Evolutionary conservation across 2,888 invertebrate species (phyloP).

Genomic region (Rambutsinella grinnellia): DNA sequence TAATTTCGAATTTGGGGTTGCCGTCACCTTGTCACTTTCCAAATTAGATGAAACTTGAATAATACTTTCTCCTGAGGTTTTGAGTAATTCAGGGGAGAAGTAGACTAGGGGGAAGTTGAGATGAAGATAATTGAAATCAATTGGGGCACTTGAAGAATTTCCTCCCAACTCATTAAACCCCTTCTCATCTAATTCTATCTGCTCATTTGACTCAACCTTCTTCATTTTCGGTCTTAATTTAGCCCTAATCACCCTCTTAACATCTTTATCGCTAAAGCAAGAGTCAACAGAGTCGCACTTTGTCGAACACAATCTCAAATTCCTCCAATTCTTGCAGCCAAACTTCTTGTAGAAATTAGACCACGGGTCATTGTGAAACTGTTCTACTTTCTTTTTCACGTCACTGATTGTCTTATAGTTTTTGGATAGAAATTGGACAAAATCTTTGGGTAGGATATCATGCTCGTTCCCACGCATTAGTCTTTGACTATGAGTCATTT

Average conservation of each 20-base stretch:
- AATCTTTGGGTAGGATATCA: slow-evolving; percentile 58
- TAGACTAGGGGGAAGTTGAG: slow-evolving; percentile 44
- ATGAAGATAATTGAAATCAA: slow-evolving; percentile 29
- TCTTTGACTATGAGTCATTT: neutral
- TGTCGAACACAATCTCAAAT: slow-evolving; percentile 23
- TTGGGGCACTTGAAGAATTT: neutral
- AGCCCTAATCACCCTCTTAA: slow-evolving; percentile 59
- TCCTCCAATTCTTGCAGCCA: slow-evolving; percentile 24
- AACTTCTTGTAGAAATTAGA: slow-evolving; percentile 33
- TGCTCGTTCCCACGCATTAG: too few relatives aligned
- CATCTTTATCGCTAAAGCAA: slow-evolving; percentile 59
- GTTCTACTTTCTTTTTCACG: slow-evolving; percentile 58
- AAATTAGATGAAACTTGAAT: neutral
- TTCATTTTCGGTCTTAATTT: slow-evolving; percentile 57
- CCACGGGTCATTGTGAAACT: slow-evolving; percentile 57
- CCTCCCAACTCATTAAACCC: slow-evolving; percentile 9
- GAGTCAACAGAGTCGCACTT: slow-evolving; percentile 61
- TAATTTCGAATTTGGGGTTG: neutral
- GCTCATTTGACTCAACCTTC: slow-evolving; percentile 40
- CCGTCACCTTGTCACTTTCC: too few relatives aligned
- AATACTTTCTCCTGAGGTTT: neutral
- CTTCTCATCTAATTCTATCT: slow-evolving; percentile 15
- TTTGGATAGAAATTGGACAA: slow-evolving; percentile 56
- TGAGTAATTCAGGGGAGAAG: slow-evolving; percentile 26
- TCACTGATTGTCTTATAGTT: slow-evolving; percentile 63